Conservation (phyloP, 2,888 invertebrate species). For the Thymelicus sylvestris region DNA sequence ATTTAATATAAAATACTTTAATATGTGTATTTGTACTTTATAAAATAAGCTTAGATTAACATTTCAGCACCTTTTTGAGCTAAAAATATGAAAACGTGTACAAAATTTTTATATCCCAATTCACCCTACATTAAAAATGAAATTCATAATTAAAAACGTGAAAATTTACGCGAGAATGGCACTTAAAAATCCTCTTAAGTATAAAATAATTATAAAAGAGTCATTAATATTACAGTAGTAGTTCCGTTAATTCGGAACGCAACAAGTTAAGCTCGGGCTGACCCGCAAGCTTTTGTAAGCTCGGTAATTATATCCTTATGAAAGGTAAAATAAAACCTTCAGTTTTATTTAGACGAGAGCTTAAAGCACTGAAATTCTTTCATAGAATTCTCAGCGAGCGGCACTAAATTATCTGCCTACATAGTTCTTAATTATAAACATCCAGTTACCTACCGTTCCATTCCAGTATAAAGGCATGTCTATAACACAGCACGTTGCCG, state of each 20-base stretch:
- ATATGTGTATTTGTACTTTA: too few species aligned
- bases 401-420: slow-evolving; percentile 41
- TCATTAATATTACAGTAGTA: slow-evolving; percentile 44
- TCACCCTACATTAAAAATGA: not conserved
- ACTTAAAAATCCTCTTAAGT: not conserved
- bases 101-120: not conserved
- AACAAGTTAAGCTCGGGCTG: slow-evolving; percentile 62
- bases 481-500: slow-evolving; percentile 21
- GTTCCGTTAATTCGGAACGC: slow-evolving; percentile 55
- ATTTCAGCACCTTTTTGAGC: too few species aligned
- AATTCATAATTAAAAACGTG: not conserved
- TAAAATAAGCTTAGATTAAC: too few species aligned
- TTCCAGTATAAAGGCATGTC: slow-evolving; percentile 31
- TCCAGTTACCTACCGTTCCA: slow-evolving; percentile 48
- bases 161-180: not conserved
- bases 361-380: slow-evolving; percentile 34
- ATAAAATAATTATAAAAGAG: slow-evolving; percentile 25
- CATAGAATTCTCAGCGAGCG: slow-evolving; percentile 30
- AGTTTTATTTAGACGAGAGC: slow-evolving; percentile 28
- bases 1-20: too few species aligned
- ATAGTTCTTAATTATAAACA: slow-evolving; percentile 45
- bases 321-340: slow-evolving; percentile 37
- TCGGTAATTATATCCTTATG: slow-evolving; percentile 41
- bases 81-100: too few species aligned
- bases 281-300: slow-evolving; percentile 50